Evolutionary conservation across 2,797 vertebrate species (phyloP), one percentile per base, ranked within the genome.

Genomic region (Botia kubotai): DNA sequence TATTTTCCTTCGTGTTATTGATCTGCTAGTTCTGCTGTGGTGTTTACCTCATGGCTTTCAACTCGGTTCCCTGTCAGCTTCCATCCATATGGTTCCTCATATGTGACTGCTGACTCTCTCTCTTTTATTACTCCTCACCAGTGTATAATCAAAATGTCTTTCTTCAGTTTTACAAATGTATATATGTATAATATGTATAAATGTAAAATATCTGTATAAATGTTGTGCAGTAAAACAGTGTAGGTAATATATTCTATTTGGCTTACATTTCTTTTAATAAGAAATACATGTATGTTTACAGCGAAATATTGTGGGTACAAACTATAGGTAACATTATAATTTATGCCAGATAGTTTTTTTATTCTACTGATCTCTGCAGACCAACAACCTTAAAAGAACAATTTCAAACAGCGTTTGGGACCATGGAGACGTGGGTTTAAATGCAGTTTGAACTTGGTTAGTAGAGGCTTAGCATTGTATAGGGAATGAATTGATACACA

Each of bases 101-200:
- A 70, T 80, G 5, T 66, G 26, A 72, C 57, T 80, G 26, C 57
- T 85, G 58, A 53, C 60, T 57, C 43, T 21, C 77, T 79, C 76
- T 39, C 68, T 53, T 78, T 16, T 33, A 66, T 73, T 71, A 71
- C 75, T 68, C 57, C 33, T 77, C 67, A 53, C 57, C 67, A 46
- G 58, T 73, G 80, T 68, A 82, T 81, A 74, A 83, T 48, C 68
- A 39, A n/a, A n/a, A n/a, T n/a, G n/a, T n/a, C n/a, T n/a, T n/a
- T n/a, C n/a, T 46, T 55, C 46, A 48, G 11, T 48, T 48, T 12
- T 48, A 48, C 46, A 12, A 43, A 43, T 43, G 39, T 6, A 43
- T 2, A 43, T 4, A n/a, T 43, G 1, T 43, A 6, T 43, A 43
- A 43, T 43, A 43, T 43, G 10, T 43, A 43, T 2, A 43, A 43